A percentile compares a stretch with the other conserved stretches of the same genome.
These are phyloP conservation scores for Chaetogeoica ovagalla DNA, from an alignment of 2,888 invertebrate species.

Conservation along the genomic window DNA sequence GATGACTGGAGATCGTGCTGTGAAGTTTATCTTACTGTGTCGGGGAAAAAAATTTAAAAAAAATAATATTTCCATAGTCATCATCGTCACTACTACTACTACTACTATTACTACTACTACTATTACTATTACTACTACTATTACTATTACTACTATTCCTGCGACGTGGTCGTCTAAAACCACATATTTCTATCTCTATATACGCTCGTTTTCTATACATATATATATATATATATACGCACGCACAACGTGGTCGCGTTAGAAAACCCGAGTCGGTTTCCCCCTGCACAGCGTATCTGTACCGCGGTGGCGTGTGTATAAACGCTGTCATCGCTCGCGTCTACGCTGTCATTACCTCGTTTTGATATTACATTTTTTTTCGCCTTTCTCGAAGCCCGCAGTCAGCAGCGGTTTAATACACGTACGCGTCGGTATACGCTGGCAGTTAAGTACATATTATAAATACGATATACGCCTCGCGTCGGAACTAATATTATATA, in stretches of 20 bases:
- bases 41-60: constrained; percentile 11
- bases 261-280: too few relatives aligned
- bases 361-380: constrained; percentile 33
- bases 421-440: too few relatives aligned
- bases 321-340: constrained; percentile 46
- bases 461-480: too few relatives aligned
- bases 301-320: neutral
- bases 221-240: neutral
- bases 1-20: constrained; percentile 49
- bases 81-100: constrained; percentile 30
- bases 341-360: constrained; percentile 43
- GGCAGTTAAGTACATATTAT: too few relatives aligned
- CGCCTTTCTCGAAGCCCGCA: too few relatives aligned
- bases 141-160: too few relatives aligned
- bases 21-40: constrained; percentile 49
- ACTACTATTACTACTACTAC: too few relatives aligned
- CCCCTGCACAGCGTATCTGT: too few relatives aligned
- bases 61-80: constrained; percentile 42
- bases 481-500: too few relatives aligned
- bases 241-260: too few relatives aligned
- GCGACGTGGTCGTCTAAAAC: constrained; percentile 20
- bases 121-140: too few relatives aligned
- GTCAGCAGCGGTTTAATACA: too few relatives aligned
- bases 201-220: neutral
- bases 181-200: constrained; percentile 30